Percentiles rank a stretch among this genome's conserved stretches.
These are phyloP conservation scores for Mythimna albipuncta DNA, from an alignment of 2,888 invertebrate species.

Conservation along the genomic window DNA sequence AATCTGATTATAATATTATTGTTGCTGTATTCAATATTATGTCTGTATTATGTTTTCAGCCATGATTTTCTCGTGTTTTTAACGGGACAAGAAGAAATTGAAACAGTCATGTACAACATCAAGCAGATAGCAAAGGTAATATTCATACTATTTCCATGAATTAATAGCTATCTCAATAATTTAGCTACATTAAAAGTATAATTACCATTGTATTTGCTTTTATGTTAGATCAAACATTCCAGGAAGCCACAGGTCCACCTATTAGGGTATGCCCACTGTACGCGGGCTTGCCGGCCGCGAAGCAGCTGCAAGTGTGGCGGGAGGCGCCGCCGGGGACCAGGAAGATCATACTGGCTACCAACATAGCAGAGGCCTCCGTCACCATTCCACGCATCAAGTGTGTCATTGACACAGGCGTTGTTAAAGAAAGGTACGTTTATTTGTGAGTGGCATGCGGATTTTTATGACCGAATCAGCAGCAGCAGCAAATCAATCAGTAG, in stretches of 20 bases:
- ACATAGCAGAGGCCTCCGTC: constrained; percentile 99
- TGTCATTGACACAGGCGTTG: constrained; percentile 98
- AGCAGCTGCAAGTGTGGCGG: constrained; percentile 97
- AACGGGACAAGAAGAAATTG: constrained; percentile 99
- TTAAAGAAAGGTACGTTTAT: constrained; percentile 94
- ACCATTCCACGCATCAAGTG: constrained; percentile 98
- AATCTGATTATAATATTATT: background rate
- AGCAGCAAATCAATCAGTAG: no score
- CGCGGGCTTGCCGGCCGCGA: constrained; percentile 96
- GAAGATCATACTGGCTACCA: constrained; percentile 98
- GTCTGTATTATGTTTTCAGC: constrained; percentile 86
- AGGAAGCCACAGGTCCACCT: constrained; percentile 92
- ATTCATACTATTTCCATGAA: background rate
- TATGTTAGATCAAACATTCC: constrained; percentile 70
- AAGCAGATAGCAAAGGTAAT: constrained; percentile 93
- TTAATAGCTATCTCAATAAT: constrained; percentile 3
- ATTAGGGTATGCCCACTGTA: constrained; percentile 97
- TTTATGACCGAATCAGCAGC: no score
- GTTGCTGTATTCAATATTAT: background rate
- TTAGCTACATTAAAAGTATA: constrained; percentile 21
- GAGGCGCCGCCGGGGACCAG: constrained; percentile 93
- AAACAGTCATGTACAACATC: constrained; percentile 94
- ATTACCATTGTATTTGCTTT: constrained; percentile 62
- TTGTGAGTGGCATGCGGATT: constrained; percentile 4
- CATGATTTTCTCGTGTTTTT: constrained; percentile 98